Percentiles rank a stretch among this genome's conserved stretches.
Evolutionary conservation across 2,113 vertebrate species (phyloP).

Genomic region (Actenoides lindsayi): DNA sequence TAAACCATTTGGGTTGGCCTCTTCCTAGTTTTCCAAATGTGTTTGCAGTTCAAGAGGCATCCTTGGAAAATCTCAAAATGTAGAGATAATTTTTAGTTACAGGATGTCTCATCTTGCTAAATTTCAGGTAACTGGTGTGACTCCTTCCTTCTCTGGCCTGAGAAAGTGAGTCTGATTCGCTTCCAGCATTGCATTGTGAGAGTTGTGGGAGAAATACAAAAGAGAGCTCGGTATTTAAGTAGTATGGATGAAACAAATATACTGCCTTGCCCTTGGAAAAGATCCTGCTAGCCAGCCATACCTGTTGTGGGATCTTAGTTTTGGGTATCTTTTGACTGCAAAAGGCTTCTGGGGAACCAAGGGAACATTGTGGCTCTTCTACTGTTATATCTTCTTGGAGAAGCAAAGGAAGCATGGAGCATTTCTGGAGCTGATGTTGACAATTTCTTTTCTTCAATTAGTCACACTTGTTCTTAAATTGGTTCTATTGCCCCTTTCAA

Average conservation of each 20-base stretch:
- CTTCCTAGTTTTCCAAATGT: not conserved
- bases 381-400: not conserved
- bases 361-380: not conserved
- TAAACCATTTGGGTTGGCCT: not conserved
- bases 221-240: not conserved
- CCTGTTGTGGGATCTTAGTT: not conserved
- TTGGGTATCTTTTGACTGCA: not conserved
- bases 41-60: not conserved
- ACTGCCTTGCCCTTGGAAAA: not conserved
- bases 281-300: not conserved
- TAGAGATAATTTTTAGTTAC: not conserved
- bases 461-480: not conserved
- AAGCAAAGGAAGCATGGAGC: not conserved
- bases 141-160: not conserved
- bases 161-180: not conserved
- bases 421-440: not conserved
- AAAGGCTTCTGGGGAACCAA: not conserved
- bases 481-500: fast-evolving
- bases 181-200: not conserved
- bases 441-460: not conserved
- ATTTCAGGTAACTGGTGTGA: not conserved
- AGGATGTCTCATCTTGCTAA: not conserved
- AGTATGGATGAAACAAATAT: not conserved
- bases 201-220: not conserved
- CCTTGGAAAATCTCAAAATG: not conserved